phyloP scores from a whole-genome alignment of 2,113 vertebrate genomes.

The Pituophis catenifer region DNA sequence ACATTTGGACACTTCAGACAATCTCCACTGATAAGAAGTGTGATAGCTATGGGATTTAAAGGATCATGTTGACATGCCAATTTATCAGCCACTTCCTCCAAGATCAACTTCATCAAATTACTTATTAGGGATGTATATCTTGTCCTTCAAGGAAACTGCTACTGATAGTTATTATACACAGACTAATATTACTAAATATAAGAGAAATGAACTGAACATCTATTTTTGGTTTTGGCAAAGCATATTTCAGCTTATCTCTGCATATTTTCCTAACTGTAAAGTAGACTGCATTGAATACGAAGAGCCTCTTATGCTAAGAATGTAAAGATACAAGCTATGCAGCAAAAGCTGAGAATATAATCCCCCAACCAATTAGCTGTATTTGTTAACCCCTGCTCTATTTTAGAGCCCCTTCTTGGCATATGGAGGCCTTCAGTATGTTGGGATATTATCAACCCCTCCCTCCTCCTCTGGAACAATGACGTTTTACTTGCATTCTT shows the following conservation, averaged over 20 bases:
- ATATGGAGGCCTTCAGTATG: neutral
- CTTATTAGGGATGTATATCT: neutral
- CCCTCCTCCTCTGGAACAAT: neutral
- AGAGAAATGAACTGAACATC: neutral
- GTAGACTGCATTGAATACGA: neutral
- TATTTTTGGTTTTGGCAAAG: neutral
- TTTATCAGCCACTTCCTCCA: neutral
- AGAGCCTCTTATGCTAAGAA: neutral
- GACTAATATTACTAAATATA: neutral
- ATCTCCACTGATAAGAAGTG: neutral
- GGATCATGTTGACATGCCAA: neutral
- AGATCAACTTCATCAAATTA: neutral
- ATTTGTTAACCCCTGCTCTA: neutral
- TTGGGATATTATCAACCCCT: neutral
- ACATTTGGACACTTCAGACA: neutral
- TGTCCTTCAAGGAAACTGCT: neutral
- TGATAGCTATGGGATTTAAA: neutral
- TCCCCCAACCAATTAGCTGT: constrained; percentile 42
- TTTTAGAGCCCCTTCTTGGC: neutral
- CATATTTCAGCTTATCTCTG: neutral
- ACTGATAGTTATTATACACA: neutral
- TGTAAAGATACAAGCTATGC: constrained; percentile 30
- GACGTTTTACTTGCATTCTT: neutral
- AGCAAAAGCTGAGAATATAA: constrained; percentile 9
- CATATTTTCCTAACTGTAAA: neutral